phyloP scores from a whole-genome alignment of 2,888 invertebrate genomes.

The Microdon myrmicae region DNA sequence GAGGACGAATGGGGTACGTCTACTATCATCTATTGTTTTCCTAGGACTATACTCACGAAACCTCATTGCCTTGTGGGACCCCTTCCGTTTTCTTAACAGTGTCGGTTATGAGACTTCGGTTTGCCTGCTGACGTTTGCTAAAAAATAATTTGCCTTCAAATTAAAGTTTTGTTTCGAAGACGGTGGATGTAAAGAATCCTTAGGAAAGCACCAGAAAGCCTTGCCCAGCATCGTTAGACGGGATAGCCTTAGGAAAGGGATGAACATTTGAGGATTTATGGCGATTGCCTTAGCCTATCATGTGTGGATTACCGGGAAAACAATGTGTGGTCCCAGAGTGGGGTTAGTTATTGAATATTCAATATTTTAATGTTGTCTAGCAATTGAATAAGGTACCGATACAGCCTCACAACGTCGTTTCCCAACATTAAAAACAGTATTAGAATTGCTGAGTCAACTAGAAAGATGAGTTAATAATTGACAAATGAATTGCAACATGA shows the following conservation, averaged over 20 bases:
- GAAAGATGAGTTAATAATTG: slow-evolving; percentile 17
- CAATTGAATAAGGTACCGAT: background rate
- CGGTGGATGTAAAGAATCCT: slow-evolving; percentile 29
- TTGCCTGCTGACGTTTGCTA: slow-evolving; percentile 39
- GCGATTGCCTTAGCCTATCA: slow-evolving; percentile 46
- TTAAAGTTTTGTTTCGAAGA: slow-evolving; percentile 47
- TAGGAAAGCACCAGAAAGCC: slow-evolving; percentile 25
- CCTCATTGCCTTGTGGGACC: background rate
- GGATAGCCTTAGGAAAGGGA: background rate
- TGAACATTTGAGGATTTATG: slow-evolving; percentile 21
- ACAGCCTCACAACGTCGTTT: background rate
- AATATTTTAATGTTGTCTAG: slow-evolving; percentile 27
- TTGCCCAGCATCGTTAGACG: slow-evolving; percentile 16
- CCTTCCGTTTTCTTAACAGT: slow-evolving; percentile 5
- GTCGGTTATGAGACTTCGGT: slow-evolving; percentile 18
- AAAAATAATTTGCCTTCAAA: slow-evolving; percentile 50
- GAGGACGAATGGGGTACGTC: slow-evolving; percentile 17
- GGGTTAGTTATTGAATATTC: slow-evolving; percentile 44
- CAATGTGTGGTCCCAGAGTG: slow-evolving; percentile 36
- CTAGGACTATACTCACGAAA: slow-evolving; percentile 31
- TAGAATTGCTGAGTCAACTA: slow-evolving; percentile 3
- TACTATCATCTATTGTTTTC: slow-evolving; percentile 39
- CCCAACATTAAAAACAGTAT: too few relatives aligned
- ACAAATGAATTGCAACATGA: slow-evolving; percentile 8
- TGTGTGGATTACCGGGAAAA: slow-evolving; percentile 35